Evolutionary conservation across 2,797 vertebrate species (phyloP).

Genomic region (Allobates femoralis): DNA sequence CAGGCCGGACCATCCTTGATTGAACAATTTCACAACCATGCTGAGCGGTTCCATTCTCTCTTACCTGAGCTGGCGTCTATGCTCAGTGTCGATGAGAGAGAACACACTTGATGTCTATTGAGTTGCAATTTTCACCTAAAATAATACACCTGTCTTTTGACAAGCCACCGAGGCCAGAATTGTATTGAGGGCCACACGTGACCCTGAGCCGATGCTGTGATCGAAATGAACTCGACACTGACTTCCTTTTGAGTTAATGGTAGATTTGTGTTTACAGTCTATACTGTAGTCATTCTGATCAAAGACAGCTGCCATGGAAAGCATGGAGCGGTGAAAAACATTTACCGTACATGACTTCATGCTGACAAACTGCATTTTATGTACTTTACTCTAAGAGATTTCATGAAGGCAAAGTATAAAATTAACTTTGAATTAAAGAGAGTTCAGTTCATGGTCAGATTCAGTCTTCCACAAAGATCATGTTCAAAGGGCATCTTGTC

Average conservation of each 20-base stretch:
- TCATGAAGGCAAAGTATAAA: slow-evolving; percentile 15
- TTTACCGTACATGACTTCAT: background rate
- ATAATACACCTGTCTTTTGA: too few species aligned
- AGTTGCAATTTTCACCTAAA: too few species aligned
- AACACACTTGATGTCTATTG: too few species aligned
- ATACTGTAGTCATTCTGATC: background rate
- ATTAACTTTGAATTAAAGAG: slow-evolving; percentile 38
- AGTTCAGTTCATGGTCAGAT: background rate
- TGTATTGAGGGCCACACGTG: too few species aligned
- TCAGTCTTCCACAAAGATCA: slow-evolving; percentile 7
- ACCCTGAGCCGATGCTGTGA: too few species aligned
- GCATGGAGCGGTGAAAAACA: too few species aligned
- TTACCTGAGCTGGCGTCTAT: too few species aligned
- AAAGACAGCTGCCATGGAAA: background rate
- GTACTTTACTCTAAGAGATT: background rate
- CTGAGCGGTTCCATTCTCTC: too few species aligned
- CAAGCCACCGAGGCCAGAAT: too few species aligned
- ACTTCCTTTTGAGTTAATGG: background rate
- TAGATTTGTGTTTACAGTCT: background rate
- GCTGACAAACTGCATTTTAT: background rate
- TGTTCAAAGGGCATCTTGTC: slow-evolving; percentile 46
- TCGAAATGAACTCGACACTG: background rate
- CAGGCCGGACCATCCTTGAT: too few species aligned
- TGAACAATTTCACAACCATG: too few species aligned
- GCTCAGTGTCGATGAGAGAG: too few species aligned